Conservation (phyloP, 2,888 invertebrate species). For the Achlya flavicornis region DNA sequence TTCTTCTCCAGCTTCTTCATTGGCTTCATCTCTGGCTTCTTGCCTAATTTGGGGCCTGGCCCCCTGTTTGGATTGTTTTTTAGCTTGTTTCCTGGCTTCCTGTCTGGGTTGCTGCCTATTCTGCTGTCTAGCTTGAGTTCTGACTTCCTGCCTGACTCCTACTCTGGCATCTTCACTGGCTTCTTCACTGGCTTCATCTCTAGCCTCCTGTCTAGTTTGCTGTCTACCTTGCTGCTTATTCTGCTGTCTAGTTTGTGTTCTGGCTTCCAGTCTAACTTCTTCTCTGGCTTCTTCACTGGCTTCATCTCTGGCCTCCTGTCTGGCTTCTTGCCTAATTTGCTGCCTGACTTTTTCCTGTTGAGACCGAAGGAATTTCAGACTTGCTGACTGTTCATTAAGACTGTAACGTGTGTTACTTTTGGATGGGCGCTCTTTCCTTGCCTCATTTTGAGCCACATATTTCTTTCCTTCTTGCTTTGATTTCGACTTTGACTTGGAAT, state of each 20-base stretch:
- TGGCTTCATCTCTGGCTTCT: neutral
- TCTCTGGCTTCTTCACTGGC: neutral
- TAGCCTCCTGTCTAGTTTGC: neutral
- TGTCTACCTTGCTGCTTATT: neutral
- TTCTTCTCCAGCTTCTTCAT: neutral
- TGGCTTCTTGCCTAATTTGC: constrained; percentile 13
- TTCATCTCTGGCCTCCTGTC: neutral
- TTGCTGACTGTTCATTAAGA: neutral
- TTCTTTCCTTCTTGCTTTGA: constrained; percentile 6
- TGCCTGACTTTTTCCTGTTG: neutral
- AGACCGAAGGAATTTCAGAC: constrained; percentile 2
- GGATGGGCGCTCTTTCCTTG: constrained; percentile 5
- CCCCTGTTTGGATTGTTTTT: neutral
- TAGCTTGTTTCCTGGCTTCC: neutral
- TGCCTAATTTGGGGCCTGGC: neutral
- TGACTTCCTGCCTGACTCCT: neutral
- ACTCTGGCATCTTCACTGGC: neutral
- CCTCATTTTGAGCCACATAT: constrained; percentile 4
- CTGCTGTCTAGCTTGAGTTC: neutral
- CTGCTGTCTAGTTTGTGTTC: neutral
- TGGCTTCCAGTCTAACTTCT: neutral
- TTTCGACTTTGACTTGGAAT: constrained; percentile 9
- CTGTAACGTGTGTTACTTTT: neutral
- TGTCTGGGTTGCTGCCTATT: neutral
- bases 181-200: neutral